Conservation (phyloP, 2,888 invertebrate species). For the Thymelicus lineola region DNA sequence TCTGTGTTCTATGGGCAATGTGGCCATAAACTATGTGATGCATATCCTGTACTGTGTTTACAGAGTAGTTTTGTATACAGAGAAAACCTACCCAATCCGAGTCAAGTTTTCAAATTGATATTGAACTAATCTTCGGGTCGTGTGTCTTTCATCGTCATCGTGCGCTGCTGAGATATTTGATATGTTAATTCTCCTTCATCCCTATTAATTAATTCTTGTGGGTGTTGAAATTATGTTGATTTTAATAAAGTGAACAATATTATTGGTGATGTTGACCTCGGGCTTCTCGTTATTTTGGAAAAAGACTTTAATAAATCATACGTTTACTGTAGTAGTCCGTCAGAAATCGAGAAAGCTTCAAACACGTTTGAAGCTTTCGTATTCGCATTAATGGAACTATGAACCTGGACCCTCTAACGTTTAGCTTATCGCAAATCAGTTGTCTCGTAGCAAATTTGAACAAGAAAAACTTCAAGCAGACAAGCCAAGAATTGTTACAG, state of each 20-base stretch:
- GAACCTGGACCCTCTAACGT: constrained; percentile 99
- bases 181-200: constrained; percentile 4
- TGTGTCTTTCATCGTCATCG: constrained; percentile 22
- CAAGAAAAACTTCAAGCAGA: constrained; percentile 97
- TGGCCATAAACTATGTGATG: too few relatives aligned
- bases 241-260: constrained; percentile 71
- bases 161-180: constrained; percentile 5
- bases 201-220: constrained; percentile 18
- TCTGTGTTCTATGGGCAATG: too few relatives aligned
- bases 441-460: constrained; percentile 97
- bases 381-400: constrained; percentile 97
- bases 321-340: constrained; percentile 86
- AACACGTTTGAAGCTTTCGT: constrained; percentile 97
- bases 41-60: too few relatives aligned
- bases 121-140: not conserved
- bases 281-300: constrained; percentile 73
- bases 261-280: constrained; percentile 83
- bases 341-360: constrained; percentile 95
- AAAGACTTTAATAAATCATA: constrained; percentile 75
- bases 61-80: too few relatives aligned
- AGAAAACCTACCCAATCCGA: not conserved
- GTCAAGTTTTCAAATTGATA: not conserved
- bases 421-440: constrained; percentile 99
- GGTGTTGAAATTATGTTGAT: constrained; percentile 62
- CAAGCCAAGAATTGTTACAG: constrained; percentile 94